Evolutionary conservation across 2,888 invertebrate genomes (phyloP).

Genomic region (Litoditis marina): DNA sequence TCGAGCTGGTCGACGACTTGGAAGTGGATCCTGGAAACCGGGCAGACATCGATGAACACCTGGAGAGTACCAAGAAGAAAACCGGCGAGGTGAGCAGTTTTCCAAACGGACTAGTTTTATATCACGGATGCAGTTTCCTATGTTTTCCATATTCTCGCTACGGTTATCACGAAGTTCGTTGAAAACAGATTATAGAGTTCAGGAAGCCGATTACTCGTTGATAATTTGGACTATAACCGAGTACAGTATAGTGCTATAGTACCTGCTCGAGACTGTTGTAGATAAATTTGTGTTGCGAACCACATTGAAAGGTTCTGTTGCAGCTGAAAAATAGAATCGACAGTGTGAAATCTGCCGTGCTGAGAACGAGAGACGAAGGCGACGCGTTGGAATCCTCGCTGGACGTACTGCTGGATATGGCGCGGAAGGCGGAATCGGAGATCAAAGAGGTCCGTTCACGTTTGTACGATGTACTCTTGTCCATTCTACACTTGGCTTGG

Average conservation of each 20-base stretch:
- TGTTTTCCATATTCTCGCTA: too few species aligned
- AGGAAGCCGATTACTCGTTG: too few species aligned
- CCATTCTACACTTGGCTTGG: conserved; percentile 6
- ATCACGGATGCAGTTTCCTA: too few species aligned
- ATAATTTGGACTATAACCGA: too few species aligned
- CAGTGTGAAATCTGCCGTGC: conserved; percentile 35
- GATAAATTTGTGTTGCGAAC: too few species aligned
- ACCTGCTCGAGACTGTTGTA: too few species aligned
- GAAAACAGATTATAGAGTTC: too few species aligned
- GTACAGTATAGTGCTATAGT: too few species aligned
- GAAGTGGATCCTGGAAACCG: conserved; percentile 34
- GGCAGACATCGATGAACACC: conserved; percentile 32
- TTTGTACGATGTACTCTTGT: too few species aligned
- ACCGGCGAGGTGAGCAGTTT: conserved; percentile 22
- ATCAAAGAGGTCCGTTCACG: conserved; percentile 23
- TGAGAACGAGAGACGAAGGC: conserved; percentile 32
- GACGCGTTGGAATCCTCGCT: conserved; percentile 34
- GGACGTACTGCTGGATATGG: conserved; percentile 27
- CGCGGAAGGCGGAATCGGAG: conserved; percentile 24
- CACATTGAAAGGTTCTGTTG: not conserved
- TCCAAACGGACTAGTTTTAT: too few species aligned
- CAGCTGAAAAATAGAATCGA: conserved; percentile 37
- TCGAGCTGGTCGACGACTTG: conserved; percentile 13
- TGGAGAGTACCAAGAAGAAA: conserved; percentile 29
- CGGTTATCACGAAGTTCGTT: too few species aligned